These are phyloP conservation scores for Daphoenositta chrysoptera DNA, from an alignment of 2,113 vertebrate species.

Conservation along the genomic window DNA sequence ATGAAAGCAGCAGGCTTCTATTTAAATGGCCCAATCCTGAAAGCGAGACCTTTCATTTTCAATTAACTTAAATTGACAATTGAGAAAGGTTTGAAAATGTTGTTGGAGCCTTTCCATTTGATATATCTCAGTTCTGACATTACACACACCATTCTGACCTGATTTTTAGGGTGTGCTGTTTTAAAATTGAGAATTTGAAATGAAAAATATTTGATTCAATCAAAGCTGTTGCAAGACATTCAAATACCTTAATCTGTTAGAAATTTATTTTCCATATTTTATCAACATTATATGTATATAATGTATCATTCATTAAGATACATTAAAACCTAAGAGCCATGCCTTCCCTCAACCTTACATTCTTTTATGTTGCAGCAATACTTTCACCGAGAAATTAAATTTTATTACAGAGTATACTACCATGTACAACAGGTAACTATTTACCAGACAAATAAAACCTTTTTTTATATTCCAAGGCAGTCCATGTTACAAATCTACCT, in stretches of 20 bases:
- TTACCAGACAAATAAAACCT: background rate
- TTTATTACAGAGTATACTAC: background rate
- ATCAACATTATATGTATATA: background rate
- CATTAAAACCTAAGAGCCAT: background rate
- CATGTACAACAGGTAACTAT: background rate
- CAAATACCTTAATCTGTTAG: background rate
- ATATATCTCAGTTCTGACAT: constrained; percentile 63
- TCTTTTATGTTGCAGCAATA: background rate
- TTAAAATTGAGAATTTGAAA: constrained; percentile 42
- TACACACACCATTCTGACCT: constrained; percentile 34
- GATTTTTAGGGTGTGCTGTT: constrained; percentile 17
- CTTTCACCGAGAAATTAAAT: background rate
- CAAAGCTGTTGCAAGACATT: background rate
- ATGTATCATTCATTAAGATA: background rate
- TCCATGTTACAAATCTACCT: background rate
- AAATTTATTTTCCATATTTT: background rate
- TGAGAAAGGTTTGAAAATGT: constrained; percentile 70
- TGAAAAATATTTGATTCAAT: constrained; percentile 30
- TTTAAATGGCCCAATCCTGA: constrained; percentile 69
- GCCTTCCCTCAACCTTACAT: background rate
- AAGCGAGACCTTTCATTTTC: constrained; percentile 71
- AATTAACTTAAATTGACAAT: constrained; percentile 74
- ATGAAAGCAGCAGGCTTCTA: constrained; percentile 69
- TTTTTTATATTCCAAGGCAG: background rate
- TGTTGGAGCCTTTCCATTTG: constrained; percentile 63